Evolutionary conservation across 2,888 invertebrate genomes (phyloP), one percentile per base, ranked within the genome.

Genomic region (Homarus gammarus): DNA sequence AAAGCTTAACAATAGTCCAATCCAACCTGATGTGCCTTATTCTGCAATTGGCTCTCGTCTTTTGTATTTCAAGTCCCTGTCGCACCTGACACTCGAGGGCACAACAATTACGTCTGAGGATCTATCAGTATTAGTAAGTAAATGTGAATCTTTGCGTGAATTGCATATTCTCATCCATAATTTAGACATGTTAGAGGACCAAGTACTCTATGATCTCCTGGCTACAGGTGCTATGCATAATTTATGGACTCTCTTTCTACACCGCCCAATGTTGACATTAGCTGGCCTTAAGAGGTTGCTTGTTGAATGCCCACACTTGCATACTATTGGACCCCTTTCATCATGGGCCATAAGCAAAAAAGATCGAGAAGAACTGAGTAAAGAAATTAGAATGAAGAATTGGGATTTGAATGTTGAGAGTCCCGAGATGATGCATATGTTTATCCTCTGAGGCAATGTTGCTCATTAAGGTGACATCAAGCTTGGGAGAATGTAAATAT

Each of bases 341-440:
- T 91, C 91, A 18, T 91, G 91, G 91, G 88, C 91, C 40, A 91
- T 91, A 12, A 56, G 64, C 22, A 88, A 89, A 49, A 88, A 77
- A n/a, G 91, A 91, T 38, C 61, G 88, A 33, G 88, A 85, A 22
- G 78, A n/a, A n/a, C 82, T 91, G 18, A 6, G 36, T n/a, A 78
- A 27, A 36, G 91, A 88, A 49, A 91, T 91, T 27, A 88, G 88
- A 40, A 38, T 38, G 5, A 91, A 89, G n/a, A 91, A 91, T 78
- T 91, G 88, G 88, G 86, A 88, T n/a, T 64, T 91, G 33, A 89
- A 91, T 77, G 44, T 91, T 38, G 85, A 85, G 40, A 85, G 88
- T 40, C 88, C 85, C 33, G 91, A 91, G 56, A 91, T 87, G 87
- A 78, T 90, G 84, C 87, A 87, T 27, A 40, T 87, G 61, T 87